Percentiles rank a stretch among this genome's conserved stretches.
These are phyloP conservation scores for Poecile atricapillus DNA, from an alignment of 2,113 vertebrate species.

Conservation along the genomic window DNA sequence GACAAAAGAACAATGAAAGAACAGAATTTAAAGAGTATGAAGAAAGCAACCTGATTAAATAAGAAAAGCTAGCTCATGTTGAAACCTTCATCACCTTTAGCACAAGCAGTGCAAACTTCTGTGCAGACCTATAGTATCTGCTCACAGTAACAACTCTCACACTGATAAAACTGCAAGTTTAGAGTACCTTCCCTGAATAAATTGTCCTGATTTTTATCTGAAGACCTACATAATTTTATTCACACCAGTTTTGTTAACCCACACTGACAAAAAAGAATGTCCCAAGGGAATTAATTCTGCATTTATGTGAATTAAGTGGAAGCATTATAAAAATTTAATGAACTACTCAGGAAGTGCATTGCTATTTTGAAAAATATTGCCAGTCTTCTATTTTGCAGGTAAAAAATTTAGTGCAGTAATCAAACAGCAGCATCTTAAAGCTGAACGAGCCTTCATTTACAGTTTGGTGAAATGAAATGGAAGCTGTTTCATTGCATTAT, in stretches of 20 bases:
- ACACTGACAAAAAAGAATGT: neutral
- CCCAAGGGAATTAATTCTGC: neutral
- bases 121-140: neutral
- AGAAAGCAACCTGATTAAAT: neutral
- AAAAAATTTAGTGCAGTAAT: neutral
- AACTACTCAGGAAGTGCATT: neutral
- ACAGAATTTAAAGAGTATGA: neutral
- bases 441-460: neutral
- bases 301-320: neutral
- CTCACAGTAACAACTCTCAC: neutral
- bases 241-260: neutral
- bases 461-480: neutral
- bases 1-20: neutral
- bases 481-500: neutral
- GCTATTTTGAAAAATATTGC: neutral
- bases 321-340: neutral
- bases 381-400: neutral
- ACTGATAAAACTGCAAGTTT: neutral
- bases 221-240: neutral
- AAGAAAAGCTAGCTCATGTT: neutral
- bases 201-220: neutral
- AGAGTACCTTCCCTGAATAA: neutral
- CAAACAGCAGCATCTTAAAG: neutral
- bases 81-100: neutral
- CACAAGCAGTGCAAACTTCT: neutral